Evolutionary conservation across 2,113 vertebrate species (phyloP).

Genomic region (Cyphomyrus plagiostoma): DNA sequence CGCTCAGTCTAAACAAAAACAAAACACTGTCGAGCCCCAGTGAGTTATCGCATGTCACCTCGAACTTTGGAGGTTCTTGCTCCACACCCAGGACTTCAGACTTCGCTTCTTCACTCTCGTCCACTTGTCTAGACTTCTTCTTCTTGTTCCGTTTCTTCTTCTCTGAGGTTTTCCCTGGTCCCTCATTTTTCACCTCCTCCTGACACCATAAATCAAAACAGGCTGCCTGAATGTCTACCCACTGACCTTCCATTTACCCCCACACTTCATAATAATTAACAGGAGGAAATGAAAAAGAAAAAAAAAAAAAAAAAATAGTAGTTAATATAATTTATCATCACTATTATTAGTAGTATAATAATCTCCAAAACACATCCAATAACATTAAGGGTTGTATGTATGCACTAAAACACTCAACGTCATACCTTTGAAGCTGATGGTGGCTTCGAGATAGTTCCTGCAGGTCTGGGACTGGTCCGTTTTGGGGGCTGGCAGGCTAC

Average conservation of each 20-base stretch:
- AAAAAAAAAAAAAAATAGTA: not conserved
- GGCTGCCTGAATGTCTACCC: not conserved
- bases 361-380: not conserved
- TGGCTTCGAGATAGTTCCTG: not conserved
- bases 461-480: conserved; percentile 25
- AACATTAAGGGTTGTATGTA: not conserved
- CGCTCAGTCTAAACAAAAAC: not conserved
- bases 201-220: not conserved
- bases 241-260: not conserved
- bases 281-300: not conserved
- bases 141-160: conserved; percentile 46
- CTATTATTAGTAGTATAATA: not conserved
- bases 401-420: not conserved
- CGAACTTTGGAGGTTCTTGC: conserved; percentile 59
- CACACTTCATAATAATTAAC: not conserved
- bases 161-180: conserved; percentile 32
- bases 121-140: conserved; percentile 31
- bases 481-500: conserved; percentile 63
- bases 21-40: not conserved
- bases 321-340: not conserved
- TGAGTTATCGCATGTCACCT: conserved; percentile 35
- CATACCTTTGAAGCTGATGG: conserved; percentile 38
- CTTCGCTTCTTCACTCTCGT: conserved; percentile 29
- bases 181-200: conserved; percentile 33
- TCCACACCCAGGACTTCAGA: conserved; percentile 19